Percentiles rank a stretch among this genome's conserved stretches.
Conservation (phyloP, 2,888 invertebrate genomes). For the Charanyca ferruginea region DNA sequence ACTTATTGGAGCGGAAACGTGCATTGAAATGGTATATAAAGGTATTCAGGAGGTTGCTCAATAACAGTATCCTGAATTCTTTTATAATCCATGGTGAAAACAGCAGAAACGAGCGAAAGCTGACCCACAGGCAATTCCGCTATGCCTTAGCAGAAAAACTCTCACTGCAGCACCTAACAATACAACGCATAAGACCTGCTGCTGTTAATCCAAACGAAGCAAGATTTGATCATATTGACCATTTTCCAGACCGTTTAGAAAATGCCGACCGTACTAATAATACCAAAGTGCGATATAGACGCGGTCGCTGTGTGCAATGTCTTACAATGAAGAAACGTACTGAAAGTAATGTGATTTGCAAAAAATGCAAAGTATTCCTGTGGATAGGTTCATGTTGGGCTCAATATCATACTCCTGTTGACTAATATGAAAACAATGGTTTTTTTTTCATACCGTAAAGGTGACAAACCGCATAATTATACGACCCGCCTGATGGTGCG, state of each 20-base stretch:
- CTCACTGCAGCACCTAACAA: conserved; percentile 17
- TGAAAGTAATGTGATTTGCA: too few relatives aligned
- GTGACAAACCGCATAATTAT: too few relatives aligned
- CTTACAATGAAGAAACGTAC: too few relatives aligned
- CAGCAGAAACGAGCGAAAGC: conserved; percentile 14
- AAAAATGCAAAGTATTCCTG: too few relatives aligned
- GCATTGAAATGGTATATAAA: conserved; percentile 8
- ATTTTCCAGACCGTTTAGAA: conserved; percentile 14
- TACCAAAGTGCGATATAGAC: too few relatives aligned
- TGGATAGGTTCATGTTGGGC: too few relatives aligned
- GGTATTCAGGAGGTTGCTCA: conserved; percentile 13
- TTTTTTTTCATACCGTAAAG: too few relatives aligned
- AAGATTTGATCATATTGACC: conserved; percentile 15
- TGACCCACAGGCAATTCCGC: conserved; percentile 16
- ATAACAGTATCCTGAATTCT: conserved; percentile 12
- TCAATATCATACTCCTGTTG: too few relatives aligned
- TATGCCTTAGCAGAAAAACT: conserved; percentile 15
- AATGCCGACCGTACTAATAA: conserved; percentile 19
- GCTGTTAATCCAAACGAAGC: conserved; percentile 10
- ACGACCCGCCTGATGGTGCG: too few relatives aligned
- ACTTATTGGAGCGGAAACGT: conserved; percentile 11
- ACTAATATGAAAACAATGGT: too few relatives aligned
- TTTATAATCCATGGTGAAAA: conserved; percentile 16
- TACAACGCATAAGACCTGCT: conserved; percentile 17
- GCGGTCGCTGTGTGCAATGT: too few relatives aligned